Evolutionary conservation across 1,140 invertebrate genomes (phyloP).

Genomic region (Apolygus lucorum): DNA sequence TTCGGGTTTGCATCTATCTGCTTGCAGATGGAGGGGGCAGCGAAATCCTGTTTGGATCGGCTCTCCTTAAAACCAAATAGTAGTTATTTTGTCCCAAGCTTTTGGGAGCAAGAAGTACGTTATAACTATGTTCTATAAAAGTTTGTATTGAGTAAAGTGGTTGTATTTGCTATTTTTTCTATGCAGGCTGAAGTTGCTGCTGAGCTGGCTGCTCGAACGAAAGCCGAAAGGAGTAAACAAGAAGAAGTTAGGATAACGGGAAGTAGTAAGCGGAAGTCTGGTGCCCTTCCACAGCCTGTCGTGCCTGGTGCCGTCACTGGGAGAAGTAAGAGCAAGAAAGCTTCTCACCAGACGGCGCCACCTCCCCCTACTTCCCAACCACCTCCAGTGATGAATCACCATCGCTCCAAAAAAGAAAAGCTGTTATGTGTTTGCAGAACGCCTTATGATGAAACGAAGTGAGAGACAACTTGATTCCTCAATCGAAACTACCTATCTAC

Average conservation of each 20-base stretch:
- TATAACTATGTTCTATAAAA: too few relatives aligned
- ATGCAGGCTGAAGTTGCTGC: slow-evolving; percentile 33
- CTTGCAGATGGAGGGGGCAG: too few relatives aligned
- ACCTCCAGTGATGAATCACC: slow-evolving; percentile 34
- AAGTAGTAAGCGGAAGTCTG: slow-evolving; percentile 48
- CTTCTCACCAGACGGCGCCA: slow-evolving; percentile 25
- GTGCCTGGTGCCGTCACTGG: slow-evolving; percentile 35
- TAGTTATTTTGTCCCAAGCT: too few relatives aligned
- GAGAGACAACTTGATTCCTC: slow-evolving; percentile 34
- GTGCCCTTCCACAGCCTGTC: slow-evolving; percentile 43
- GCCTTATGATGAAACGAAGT: slow-evolving; percentile 90
- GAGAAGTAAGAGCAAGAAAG: slow-evolving; percentile 36
- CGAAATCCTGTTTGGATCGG: too few relatives aligned
- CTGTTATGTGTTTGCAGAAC: slow-evolving; percentile 88
- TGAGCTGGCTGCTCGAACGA: slow-evolving; percentile 46
- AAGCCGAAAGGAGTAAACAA: slow-evolving; percentile 57
- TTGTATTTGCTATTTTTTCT: too few relatives aligned
- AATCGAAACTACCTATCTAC: too few relatives aligned
- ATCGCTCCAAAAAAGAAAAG: slow-evolving; percentile 62
- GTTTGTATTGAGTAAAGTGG: too few relatives aligned
- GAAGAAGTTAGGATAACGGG: slow-evolving; percentile 53
- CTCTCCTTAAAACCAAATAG: too few relatives aligned
- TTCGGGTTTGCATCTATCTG: too few relatives aligned
- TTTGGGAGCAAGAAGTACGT: too few relatives aligned
- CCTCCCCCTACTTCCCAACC: slow-evolving; percentile 35